Percentiles rank a stretch among this genome's conserved stretches.
phyloP scores from a whole-genome alignment of 2,797 vertebrate species.

The Apodemus agrarius region DNA sequence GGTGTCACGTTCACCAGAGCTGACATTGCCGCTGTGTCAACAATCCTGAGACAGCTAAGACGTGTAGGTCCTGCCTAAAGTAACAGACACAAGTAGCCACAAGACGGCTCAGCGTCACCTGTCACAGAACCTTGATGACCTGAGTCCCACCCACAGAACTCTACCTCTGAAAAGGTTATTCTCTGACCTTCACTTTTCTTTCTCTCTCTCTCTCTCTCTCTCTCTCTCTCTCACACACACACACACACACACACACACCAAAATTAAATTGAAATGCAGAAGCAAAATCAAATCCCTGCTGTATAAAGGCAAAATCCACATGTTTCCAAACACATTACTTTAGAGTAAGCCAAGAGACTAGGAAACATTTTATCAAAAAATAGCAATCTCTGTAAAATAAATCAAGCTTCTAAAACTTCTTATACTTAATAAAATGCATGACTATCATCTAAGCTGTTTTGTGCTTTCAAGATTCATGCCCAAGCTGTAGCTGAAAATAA shows the following conservation, averaged over 20 bases:
- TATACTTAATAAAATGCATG: constrained; percentile 11
- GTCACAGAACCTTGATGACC: not conserved
- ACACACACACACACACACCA: not conserved
- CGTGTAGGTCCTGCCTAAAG: constrained; percentile 64
- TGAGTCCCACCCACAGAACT: not conserved
- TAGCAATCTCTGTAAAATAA: constrained; percentile 28
- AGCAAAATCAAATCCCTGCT: constrained; percentile 11
- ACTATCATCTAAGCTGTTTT: not conserved
- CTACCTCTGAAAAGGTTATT: not conserved
- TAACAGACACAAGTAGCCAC: constrained; percentile 68
- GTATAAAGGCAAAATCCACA: not conserved
- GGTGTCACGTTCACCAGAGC: not conserved
- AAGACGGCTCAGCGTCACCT: not conserved
- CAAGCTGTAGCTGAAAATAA: constrained; percentile 23
- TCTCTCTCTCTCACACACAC: too few relatives aligned
- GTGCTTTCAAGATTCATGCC: not conserved
- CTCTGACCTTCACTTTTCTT: too few relatives aligned
- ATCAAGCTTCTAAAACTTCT: not conserved
- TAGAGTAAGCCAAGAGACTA: not conserved
- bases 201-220: too few relatives aligned
- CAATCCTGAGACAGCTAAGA: not conserved
- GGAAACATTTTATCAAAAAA: constrained; percentile 13
- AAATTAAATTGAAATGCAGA: constrained; percentile 1
- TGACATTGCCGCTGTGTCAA: not conserved
- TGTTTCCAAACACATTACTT: not conserved